Conservation (phyloP, 2,113 vertebrate species). For the Ceuthmochares aereus region DNA sequence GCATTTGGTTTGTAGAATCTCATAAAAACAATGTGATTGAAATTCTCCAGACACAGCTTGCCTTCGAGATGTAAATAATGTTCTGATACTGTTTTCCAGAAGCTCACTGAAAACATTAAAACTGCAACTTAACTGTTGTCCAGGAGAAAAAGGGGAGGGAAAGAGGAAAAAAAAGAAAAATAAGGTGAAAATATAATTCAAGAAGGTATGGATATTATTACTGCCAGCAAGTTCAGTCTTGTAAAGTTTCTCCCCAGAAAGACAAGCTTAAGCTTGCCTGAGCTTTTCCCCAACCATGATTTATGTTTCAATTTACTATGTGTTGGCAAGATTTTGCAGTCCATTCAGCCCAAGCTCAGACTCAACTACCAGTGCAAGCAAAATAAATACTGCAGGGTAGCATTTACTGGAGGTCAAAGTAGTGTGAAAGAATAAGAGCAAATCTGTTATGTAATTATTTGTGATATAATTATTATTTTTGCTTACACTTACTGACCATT, state of each 20-base stretch:
- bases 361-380: background rate
- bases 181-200: background rate
- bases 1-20: background rate
- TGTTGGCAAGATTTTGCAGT: constrained; percentile 6
- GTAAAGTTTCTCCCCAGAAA: constrained; percentile 14
- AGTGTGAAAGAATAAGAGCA: background rate
- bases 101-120: constrained; percentile 44
- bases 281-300: background rate
- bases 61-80: constrained; percentile 50
- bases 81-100: constrained; percentile 54
- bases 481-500: background rate
- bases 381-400: background rate
- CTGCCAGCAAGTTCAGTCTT: background rate
- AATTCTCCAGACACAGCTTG: constrained; percentile 57
- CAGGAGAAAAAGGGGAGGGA: too few relatives aligned
- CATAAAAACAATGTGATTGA: constrained; percentile 36
- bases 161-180: too few relatives aligned
- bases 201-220: background rate
- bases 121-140: background rate
- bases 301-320: constrained; percentile 44
- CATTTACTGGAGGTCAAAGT: background rate
- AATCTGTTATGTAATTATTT: background rate
- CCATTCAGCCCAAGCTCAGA: background rate
- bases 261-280: constrained; percentile 27
- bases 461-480: background rate